phyloP scores from a whole-genome alignment of 2,113 vertebrate genomes.

The Peromyscus polionotus region DNA sequence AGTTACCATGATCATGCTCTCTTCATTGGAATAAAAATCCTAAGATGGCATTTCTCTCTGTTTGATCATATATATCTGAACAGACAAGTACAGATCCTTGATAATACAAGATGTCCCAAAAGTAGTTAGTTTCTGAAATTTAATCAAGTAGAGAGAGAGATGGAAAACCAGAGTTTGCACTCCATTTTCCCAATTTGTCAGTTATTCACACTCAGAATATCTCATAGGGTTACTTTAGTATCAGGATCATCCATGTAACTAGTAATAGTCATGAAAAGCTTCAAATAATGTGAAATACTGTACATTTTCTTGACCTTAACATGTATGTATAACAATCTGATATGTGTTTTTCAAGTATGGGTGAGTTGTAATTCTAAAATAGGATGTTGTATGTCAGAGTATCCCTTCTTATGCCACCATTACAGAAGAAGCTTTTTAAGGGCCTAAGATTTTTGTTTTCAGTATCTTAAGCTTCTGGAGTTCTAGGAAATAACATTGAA shows the following conservation, averaged over 20 bases:
- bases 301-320: background rate
- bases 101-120: background rate
- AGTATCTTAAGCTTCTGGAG: background rate
- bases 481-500: background rate
- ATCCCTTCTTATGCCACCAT: background rate
- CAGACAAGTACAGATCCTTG: background rate
- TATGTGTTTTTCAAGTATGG: background rate
- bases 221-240: background rate
- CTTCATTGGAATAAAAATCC: background rate
- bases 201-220: background rate
- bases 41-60: background rate
- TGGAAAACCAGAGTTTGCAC: background rate
- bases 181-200: background rate
- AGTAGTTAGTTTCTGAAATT: background rate
- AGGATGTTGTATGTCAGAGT: background rate
- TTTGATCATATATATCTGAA: background rate
- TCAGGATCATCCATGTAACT: background rate
- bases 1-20: background rate
- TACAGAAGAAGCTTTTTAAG: background rate
- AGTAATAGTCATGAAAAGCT: background rate
- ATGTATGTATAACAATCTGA: background rate
- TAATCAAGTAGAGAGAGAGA: background rate
- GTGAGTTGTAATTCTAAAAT: background rate
- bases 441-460: background rate
- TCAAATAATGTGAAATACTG: background rate